Evolutionary conservation across 2,888 invertebrate genomes (phyloP).

Genomic region (Orthosia gothica): DNA sequence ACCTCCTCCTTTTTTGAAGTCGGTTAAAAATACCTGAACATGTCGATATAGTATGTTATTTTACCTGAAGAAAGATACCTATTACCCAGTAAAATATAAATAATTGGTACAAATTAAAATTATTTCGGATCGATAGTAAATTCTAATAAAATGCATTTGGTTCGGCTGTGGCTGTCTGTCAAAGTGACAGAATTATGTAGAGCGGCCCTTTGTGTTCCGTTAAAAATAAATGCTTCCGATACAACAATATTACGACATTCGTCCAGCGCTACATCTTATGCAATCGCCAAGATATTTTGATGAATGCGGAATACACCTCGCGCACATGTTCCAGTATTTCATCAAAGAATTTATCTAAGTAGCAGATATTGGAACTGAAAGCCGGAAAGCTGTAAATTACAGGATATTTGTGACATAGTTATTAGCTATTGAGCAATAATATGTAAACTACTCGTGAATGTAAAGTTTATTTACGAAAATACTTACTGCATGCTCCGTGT

Average conservation of each 20-base stretch:
- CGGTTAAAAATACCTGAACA: too few species aligned
- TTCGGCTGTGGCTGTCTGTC: slow-evolving; percentile 3
- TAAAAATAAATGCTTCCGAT: slow-evolving; percentile 64
- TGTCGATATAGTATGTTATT: too few species aligned
- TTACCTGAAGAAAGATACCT: too few species aligned
- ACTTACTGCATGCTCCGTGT: neutral
- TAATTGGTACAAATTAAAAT: too few species aligned
- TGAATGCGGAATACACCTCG: slow-evolving; percentile 32
- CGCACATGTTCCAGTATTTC: slow-evolving; percentile 38
- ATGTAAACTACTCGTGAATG: neutral
- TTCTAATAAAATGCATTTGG: neutral
- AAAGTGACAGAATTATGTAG: slow-evolving; percentile 50
- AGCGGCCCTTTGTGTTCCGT: slow-evolving; percentile 44
- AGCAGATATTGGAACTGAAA: slow-evolving; percentile 1
- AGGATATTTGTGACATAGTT: slow-evolving; percentile 22
- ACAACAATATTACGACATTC: slow-evolving; percentile 52
- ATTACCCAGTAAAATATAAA: too few species aligned
- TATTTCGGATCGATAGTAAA: too few species aligned
- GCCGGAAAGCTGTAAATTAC: slow-evolving; percentile 15
- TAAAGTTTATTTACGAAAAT: neutral
- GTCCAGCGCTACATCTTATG: slow-evolving; percentile 42
- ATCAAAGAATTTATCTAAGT: slow-evolving; percentile 10
- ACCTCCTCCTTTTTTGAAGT: too few species aligned
- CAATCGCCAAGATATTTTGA: slow-evolving; percentile 54
- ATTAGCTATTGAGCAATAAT: slow-evolving; percentile 5